A percentile compares a stretch with the other conserved stretches of the same genome.
phyloP scores from a whole-genome alignment of 2,888 invertebrate species.

The Tetranychus piercei region DNA sequence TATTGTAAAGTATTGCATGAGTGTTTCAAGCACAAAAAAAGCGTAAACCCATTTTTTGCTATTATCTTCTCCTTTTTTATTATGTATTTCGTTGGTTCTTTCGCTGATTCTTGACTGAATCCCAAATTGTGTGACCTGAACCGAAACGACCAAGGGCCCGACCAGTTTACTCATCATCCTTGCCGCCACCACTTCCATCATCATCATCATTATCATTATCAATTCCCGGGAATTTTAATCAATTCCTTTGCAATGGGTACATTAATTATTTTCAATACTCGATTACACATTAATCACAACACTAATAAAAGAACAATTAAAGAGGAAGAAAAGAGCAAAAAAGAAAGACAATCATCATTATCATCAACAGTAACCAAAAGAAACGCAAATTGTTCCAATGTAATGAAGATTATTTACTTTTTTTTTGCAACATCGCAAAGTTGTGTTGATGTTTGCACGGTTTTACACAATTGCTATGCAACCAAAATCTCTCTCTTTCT shows the following conservation, averaged over 20 bases:
- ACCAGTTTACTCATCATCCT: not conserved
- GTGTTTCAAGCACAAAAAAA: not conserved
- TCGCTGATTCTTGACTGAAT: not conserved
- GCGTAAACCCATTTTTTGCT: not conserved
- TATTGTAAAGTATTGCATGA: not conserved
- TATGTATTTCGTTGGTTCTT: not conserved
- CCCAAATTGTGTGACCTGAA: not conserved
- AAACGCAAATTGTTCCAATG: not conserved
- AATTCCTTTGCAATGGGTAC: not conserved
- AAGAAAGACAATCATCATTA: not conserved
- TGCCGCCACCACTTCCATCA: not conserved
- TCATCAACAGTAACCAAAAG: not conserved
- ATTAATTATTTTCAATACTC: not conserved
- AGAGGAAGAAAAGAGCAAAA: not conserved
- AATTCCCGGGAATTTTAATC: not conserved
- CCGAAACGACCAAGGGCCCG: not conserved
- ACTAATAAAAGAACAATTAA: not conserved
- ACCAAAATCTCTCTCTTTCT: not conserved
- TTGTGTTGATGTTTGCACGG: not conserved
- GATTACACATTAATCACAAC: conserved; percentile 1
- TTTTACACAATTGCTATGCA: conserved; percentile 1
- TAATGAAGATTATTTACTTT: not conserved
- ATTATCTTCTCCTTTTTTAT: not conserved
- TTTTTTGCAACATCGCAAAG: not conserved
- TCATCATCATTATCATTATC: not conserved